Evolutionary conservation across 2,888 invertebrate species (phyloP), one percentile per base, ranked within the genome.

Genomic region (Craniophora ligustri): DNA sequence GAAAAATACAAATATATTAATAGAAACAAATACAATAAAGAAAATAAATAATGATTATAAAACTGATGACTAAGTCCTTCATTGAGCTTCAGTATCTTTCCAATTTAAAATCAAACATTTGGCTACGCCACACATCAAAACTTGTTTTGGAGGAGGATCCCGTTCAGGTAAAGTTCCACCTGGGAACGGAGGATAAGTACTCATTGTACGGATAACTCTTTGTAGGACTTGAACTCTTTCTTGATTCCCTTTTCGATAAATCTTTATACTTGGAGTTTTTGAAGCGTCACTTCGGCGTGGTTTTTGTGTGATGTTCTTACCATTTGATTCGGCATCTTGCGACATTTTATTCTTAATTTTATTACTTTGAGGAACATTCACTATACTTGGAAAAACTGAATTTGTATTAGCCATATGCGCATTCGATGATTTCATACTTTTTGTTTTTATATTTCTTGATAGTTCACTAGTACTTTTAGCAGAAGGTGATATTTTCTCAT

Each of bases 121-220:
- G 11, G 42, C 68, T n/a, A 46, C n/a, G 6, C 18, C 45, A 32
- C 61, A 62, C 36, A 36, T 19, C 10, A 23, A 0, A 14, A 23
- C 1, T 21, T 8, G 5, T 3, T 2, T 6, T 8, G 39, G 11
- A 35, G n/a, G 7, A 2, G 7, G 0, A 0, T 40, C 30, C 5
- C n/a, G 7, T 3, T 2, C 0, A 1, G 47, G 36, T 8, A 26
- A 35, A 0, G 5, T 2, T 16, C 49, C 68, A 5, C 8, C n/a
- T 0, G 10, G 23, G 36, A 26, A 50, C 13, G 64, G 69, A 0
- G 57, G 40, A 13, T 14, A 31, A 11, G 65, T 65, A 26, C 65
- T 65, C 6, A 7, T 2, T 2, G 65, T 65, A 4, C 5, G 19
- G 4, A 34, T 4, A 16, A 1, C 6, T 60, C 19, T 35, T 18